Conservation (phyloP, 2,113 vertebrate species). For the Speoplatyrhinus poulsoni region DNA sequence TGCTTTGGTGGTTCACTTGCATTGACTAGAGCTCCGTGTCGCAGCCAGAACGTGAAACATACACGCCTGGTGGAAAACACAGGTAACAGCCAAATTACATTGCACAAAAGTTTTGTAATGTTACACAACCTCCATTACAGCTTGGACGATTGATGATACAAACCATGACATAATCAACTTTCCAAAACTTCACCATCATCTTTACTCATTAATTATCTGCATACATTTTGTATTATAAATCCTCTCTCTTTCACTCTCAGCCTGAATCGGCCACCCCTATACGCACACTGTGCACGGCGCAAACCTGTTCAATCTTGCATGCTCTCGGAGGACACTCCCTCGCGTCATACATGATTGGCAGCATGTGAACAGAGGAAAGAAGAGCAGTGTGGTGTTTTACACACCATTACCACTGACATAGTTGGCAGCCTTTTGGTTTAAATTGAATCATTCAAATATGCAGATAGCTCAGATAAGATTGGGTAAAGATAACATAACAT, state of each 20-base stretch:
- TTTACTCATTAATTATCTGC: too few relatives aligned
- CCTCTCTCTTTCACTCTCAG: background rate
- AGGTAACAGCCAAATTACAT: constrained; percentile 24
- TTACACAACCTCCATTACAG: constrained; percentile 41
- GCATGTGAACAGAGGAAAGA: constrained; percentile 37
- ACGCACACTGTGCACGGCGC: constrained; percentile 1
- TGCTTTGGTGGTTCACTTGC: too few relatives aligned
- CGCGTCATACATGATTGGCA: constrained; percentile 51
- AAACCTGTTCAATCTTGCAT: constrained; percentile 33
- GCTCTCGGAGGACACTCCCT: constrained; percentile 30
- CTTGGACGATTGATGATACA: background rate
- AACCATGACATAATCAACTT: too few relatives aligned
- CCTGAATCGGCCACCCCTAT: background rate
- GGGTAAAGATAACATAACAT: too few relatives aligned
- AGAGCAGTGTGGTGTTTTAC: constrained; percentile 6
- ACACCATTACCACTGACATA: background rate
- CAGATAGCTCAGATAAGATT: too few relatives aligned
- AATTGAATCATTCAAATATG: too few relatives aligned
- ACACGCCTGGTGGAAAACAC: constrained; percentile 3
- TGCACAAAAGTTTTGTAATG: constrained; percentile 49
- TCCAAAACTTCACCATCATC: too few relatives aligned
- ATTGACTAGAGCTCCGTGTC: too few relatives aligned
- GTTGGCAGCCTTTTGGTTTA: too few relatives aligned
- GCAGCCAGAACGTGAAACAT: too few relatives aligned
- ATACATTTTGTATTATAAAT: too few relatives aligned